Evolutionary conservation across 2,113 vertebrate genomes (phyloP).

Genomic region (Oxyura jamaicensis): DNA sequence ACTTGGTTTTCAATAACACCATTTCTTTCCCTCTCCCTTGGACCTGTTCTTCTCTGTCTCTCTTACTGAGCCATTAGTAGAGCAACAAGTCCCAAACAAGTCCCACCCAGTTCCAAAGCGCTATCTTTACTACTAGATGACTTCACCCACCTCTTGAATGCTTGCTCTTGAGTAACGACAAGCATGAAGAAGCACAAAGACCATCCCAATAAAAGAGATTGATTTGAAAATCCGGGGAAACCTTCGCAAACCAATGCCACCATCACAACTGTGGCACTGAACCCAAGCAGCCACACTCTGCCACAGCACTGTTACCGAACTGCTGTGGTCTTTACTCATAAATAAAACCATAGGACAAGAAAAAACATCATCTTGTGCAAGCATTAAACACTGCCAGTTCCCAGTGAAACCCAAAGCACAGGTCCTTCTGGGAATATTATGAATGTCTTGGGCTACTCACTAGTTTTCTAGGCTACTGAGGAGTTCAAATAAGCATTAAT

Average conservation of each 20-base stretch:
- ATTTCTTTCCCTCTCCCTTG: background rate
- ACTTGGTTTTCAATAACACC: background rate
- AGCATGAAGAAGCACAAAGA: background rate
- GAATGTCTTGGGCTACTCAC: background rate
- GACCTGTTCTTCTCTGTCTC: background rate
- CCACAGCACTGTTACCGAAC: background rate
- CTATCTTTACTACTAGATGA: background rate
- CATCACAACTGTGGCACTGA: background rate
- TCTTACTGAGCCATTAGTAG: background rate
- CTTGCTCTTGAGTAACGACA: background rate
- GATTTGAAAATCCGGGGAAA: background rate
- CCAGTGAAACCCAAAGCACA: background rate
- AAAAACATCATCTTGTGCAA: background rate
- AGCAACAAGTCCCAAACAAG: background rate
- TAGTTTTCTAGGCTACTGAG: background rate
- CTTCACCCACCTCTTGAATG: background rate
- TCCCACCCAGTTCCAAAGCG: background rate
- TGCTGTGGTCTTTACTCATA: accelerated
- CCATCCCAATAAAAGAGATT: background rate
- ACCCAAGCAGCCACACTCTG: background rate
- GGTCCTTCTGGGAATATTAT: background rate
- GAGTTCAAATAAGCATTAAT: background rate
- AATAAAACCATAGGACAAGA: background rate
- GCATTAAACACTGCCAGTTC: background rate
- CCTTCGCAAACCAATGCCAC: background rate